phyloP scores from a whole-genome alignment of 2,113 vertebrate species.

The Megaceryle maxima region DNA sequence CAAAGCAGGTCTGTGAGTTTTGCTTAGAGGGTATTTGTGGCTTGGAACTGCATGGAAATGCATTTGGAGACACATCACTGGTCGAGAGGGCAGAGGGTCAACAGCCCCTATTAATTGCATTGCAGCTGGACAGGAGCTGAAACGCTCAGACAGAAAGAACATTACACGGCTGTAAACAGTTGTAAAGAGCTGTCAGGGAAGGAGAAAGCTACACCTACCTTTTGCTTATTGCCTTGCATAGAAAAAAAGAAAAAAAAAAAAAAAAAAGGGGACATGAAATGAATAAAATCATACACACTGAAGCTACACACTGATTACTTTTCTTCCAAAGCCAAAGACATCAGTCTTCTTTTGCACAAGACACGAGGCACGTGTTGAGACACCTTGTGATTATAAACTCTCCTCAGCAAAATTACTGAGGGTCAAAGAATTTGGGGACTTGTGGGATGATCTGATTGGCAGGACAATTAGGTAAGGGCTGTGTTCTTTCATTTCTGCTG shows the following conservation, averaged over 20 bases:
- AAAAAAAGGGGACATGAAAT: not conserved
- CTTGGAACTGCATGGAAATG: not conserved
- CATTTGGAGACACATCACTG: not conserved
- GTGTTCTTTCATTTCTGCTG: constrained; percentile 23
- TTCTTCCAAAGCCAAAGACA: not conserved
- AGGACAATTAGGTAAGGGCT: not conserved
- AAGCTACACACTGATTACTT: not conserved
- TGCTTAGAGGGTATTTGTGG: not conserved
- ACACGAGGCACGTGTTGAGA: not conserved
- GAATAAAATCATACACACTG: not conserved
- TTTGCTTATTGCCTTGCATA: not conserved
- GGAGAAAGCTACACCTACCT: not conserved
- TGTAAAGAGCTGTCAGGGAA: not conserved
- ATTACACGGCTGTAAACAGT: not conserved
- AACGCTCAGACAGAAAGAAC: rapidly evolving
- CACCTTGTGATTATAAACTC: not conserved
- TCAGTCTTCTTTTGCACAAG: not conserved
- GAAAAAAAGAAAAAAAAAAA: not conserved
- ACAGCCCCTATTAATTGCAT: not conserved
- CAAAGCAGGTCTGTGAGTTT: not conserved
- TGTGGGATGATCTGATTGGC: not conserved
- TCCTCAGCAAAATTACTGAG: not conserved
- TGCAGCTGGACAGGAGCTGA: not conserved
- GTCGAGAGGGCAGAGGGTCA: not conserved
- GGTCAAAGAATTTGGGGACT: not conserved